Evolutionary conservation across 1,140 invertebrate species (phyloP), one percentile per base, ranked within the genome.

Genomic region (Papilio machaon): DNA sequence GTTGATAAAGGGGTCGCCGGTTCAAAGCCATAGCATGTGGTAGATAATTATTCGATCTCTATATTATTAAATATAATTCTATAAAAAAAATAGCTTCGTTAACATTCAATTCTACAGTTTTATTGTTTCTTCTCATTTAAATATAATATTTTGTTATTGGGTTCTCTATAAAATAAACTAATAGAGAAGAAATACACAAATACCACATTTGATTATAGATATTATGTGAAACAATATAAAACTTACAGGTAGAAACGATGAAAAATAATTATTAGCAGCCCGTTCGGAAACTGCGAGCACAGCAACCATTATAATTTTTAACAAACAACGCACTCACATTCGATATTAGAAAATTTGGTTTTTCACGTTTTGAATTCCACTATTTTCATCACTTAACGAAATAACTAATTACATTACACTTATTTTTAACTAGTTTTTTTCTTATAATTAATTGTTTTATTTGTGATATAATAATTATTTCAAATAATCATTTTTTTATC

Each of bases 221-320:
- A 79, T 77, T 67, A 2, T 58, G n/a, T 9, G 17, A 85, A 58
- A 60, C 54, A 58, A 60, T 64, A 58, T 80, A 30, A 67, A 83
- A 93, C 92, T 93, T 90, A 93, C 92, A 85, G 92, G 92, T 64
- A 64, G 23, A 64, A 64, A 30, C 11, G 60, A 64, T 23, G 60
- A 64, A 64, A 64, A 64, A 64, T 64, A 64, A 35, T 30, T 5
- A 87, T 94, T 93, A 82, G 89, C 91, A 38, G 85, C 81, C 80
- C 84, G 87, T 81, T 86, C 87, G 7, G 81, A 85, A 9, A 89
- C 85, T 75, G 88, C 89, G 17, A 92, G 74, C 86, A 92, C 85
- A 67, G 89, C 90, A 75, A 94, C 90, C 91, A 91, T 88, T 74
- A 82, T 86, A 88, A 85, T 80, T 84, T 19, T 64, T 11, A n/a